Evolutionary conservation across 1,140 invertebrate genomes (phyloP).

Genomic region (Papilio glaucus): DNA sequence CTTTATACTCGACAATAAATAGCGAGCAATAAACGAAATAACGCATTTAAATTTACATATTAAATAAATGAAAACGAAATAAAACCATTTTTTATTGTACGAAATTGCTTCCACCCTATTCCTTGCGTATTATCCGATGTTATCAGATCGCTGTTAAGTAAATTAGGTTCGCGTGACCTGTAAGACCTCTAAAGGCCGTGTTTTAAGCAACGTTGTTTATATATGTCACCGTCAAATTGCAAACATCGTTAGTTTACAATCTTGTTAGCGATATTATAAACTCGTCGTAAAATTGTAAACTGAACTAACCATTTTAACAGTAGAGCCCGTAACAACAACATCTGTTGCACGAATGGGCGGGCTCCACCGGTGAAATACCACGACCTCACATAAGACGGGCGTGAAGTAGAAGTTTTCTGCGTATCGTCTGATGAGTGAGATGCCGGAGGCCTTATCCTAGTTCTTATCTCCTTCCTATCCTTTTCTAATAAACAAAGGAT

Average conservation of each 20-base stretch:
- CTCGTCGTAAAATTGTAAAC: neutral
- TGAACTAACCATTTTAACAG: neutral
- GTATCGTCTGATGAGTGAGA: too few relatives aligned
- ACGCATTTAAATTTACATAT: conserved; percentile 4
- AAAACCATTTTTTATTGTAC: neutral
- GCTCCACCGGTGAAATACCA: too few relatives aligned
- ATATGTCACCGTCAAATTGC: neutral
- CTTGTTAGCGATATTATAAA: neutral
- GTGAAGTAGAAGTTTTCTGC: too few relatives aligned
- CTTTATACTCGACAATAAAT: neutral
- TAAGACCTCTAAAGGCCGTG: conserved; percentile 1
- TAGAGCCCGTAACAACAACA: too few relatives aligned
- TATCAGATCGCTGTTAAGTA: neutral
- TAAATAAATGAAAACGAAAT: neutral
- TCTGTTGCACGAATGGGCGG: too few relatives aligned
- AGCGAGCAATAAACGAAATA: neutral
- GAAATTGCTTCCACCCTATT: neutral
- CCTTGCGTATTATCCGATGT: neutral
- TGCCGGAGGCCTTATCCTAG: too few relatives aligned
- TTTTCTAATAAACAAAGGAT: too few relatives aligned
- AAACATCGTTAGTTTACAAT: neutral
- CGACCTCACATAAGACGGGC: too few relatives aligned
- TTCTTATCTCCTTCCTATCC: too few relatives aligned
- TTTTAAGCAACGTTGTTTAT: neutral
- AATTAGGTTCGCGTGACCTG: conserved; percentile 15